phyloP scores from a whole-genome alignment of 2,888 invertebrate genomes.

The Latrodectus hesperus region DNA sequence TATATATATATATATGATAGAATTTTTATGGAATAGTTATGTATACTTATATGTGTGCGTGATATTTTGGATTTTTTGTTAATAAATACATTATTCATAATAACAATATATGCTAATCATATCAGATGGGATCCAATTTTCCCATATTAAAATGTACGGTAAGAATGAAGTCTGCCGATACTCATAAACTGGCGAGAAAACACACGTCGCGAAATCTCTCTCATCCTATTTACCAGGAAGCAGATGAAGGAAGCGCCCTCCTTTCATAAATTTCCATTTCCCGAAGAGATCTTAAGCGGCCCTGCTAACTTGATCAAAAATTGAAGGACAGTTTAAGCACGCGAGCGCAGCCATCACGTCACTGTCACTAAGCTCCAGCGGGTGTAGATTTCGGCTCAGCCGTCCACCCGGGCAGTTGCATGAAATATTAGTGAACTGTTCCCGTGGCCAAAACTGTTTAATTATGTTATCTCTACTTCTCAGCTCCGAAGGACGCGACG shows the following conservation, averaged over 20 bases:
- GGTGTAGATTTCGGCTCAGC: not conserved
- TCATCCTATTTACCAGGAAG: too few relatives aligned
- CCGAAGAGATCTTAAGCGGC: not conserved
- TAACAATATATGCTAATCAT: too few relatives aligned
- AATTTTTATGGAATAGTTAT: too few relatives aligned
- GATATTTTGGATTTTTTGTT: too few relatives aligned
- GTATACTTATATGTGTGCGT: too few relatives aligned
- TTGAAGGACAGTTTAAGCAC: not conserved
- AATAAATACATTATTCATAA: too few relatives aligned
- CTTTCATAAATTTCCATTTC: not conserved
- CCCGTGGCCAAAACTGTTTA: slow-evolving; percentile 41
- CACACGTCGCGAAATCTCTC: too few relatives aligned
- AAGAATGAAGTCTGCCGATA: too few relatives aligned
- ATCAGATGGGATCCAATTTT: too few relatives aligned
- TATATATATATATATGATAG: too few relatives aligned
- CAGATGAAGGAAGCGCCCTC: not conserved
- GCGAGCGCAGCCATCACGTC: not conserved
- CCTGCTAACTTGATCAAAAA: not conserved
- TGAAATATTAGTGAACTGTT: slow-evolving; percentile 47
- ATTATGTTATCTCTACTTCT: slow-evolving; percentile 60
- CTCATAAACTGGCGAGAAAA: too few relatives aligned
- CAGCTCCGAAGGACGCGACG: slow-evolving; percentile 26
- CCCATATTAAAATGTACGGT: too few relatives aligned
- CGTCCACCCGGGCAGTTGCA: not conserved
- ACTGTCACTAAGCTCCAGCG: not conserved